Base-by-base conservation (phyloP, 2,113 vertebrate species). In the Cyprinodon tularosa region DNA sequence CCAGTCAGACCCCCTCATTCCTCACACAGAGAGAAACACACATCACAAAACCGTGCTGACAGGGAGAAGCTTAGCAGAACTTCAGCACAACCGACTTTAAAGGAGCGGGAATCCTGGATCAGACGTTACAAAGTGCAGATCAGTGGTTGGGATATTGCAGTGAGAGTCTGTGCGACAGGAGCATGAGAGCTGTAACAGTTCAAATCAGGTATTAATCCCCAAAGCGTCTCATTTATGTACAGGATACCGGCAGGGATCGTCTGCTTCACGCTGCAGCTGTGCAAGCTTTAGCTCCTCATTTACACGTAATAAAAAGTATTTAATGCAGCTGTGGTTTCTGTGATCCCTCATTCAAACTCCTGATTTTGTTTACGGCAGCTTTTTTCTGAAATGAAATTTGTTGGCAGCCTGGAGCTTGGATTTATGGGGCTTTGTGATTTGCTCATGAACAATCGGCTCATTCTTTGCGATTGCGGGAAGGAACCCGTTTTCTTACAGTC, bases 371-470 rank as follows among this genome's bases (percentile, higher is more conserved):
- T 42, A 14, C 47, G 13, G 47, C 29, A 29, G 29, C 29, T 48
- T 48, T 48, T 40, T 66, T 11, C 63, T 10, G 9, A 22, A 29
- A 29, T 29, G 29, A 29, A 29, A 29, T n/a, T 80, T 67, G 77
- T 17, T 68, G 15, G 38, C 70, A 9, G 50, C 71, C 83, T 65
- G 70, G 77, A 36, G 9, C 9, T 14, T 22, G 76, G 72, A 84
- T 83, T 84, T 76, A 76, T 38, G 14, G 61, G 0, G 0, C 14
- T 4, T 1, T 57, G 50, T 59, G 84, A 76, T 85, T 80, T 88
- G 72, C 79, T 40, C n/a, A n/a, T 17, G 36, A 80, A 86, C 82
- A 88, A 85, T 86, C 82, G 29, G 71, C 62, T 78, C 77, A 80
- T 85, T 88, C 82, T 87, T 78, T 39, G 78, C 37, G 38, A 44